Conservation (phyloP, 1,140 invertebrate genomes). For the Campoletis sonorensis region DNA sequence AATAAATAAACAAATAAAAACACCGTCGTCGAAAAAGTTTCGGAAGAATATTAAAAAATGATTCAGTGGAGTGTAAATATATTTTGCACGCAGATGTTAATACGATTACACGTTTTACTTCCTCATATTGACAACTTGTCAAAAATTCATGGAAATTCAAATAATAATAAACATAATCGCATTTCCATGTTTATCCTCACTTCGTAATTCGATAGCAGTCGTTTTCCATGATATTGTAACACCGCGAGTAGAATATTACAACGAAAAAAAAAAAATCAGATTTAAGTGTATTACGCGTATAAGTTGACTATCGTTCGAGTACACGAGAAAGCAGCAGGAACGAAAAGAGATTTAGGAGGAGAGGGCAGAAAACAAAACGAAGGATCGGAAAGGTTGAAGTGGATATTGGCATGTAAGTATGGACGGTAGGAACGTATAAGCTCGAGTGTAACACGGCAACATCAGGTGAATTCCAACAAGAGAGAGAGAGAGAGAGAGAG, state of each 20-base stretch:
- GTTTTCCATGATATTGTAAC: too few species aligned
- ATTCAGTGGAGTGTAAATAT: too few species aligned
- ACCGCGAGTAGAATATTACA: too few species aligned
- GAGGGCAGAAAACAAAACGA: not conserved
- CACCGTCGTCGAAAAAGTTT: too few species aligned
- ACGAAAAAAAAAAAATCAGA: not conserved
- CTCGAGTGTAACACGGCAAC: constrained; percentile 13
- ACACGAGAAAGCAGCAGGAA: constrained; percentile 4
- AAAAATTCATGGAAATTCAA: not conserved
- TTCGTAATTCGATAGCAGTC: too few species aligned
- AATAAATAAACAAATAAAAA: too few species aligned
- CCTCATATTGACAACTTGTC: not conserved
- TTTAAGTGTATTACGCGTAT: not conserved
- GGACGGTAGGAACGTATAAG: constrained; percentile 7
- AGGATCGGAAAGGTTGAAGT: not conserved
- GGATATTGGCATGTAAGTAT: constrained; percentile 20
- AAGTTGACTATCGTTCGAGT: not conserved
- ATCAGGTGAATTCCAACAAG: constrained; percentile 8
- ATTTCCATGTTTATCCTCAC: too few species aligned
- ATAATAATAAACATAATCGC: too few species aligned
- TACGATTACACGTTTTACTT: not conserved
- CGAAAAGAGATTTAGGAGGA: not conserved
- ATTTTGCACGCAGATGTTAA: not conserved
- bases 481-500: not conserved
- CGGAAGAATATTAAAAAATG: too few species aligned